These are phyloP conservation scores for Octomys mimax DNA, from an alignment of 2,797 vertebrate genomes.

Conservation along the genomic window DNA sequence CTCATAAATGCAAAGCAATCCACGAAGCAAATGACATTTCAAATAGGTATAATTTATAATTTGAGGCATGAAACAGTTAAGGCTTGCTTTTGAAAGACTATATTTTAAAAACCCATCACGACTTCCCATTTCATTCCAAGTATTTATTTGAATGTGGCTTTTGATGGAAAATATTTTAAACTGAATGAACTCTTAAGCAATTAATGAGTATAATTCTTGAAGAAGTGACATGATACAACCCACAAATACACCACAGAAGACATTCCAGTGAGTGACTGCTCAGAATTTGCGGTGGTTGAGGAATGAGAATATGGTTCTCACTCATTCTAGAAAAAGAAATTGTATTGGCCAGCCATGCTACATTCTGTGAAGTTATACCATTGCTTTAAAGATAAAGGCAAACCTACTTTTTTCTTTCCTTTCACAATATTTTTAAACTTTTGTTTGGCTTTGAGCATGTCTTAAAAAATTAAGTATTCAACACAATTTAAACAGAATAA, in stretches of 20 bases:
- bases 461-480: slow-evolving; percentile 84
- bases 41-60: slow-evolving; percentile 37
- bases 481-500: slow-evolving; percentile 85
- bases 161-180: slow-evolving; percentile 80
- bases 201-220: slow-evolving; percentile 78
- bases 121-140: slow-evolving; percentile 69
- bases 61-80: slow-evolving; percentile 40
- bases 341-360: slow-evolving; percentile 63
- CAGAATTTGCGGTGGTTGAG: slow-evolving; percentile 71
- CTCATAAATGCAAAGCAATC: slow-evolving; percentile 52
- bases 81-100: neutral
- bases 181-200: slow-evolving; percentile 78
- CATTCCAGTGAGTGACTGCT: slow-evolving; percentile 66
- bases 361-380: slow-evolving; percentile 45
- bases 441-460: slow-evolving; percentile 75
- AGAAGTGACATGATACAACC: slow-evolving; percentile 72
- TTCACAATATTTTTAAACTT: slow-evolving; percentile 67
- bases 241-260: slow-evolving; percentile 62
- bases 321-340: slow-evolving; percentile 74
- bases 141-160: slow-evolving; percentile 71
- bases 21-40: neutral
- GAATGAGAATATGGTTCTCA: slow-evolving; percentile 49
- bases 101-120: slow-evolving; percentile 8
- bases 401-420: slow-evolving; percentile 60
- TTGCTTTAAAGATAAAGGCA: slow-evolving; percentile 62